Percentiles rank a stretch among this genome's conserved stretches.
Evolutionary conservation across 2,797 vertebrate genomes (phyloP).

Genomic region (Pantherophis vulpinus): DNA sequence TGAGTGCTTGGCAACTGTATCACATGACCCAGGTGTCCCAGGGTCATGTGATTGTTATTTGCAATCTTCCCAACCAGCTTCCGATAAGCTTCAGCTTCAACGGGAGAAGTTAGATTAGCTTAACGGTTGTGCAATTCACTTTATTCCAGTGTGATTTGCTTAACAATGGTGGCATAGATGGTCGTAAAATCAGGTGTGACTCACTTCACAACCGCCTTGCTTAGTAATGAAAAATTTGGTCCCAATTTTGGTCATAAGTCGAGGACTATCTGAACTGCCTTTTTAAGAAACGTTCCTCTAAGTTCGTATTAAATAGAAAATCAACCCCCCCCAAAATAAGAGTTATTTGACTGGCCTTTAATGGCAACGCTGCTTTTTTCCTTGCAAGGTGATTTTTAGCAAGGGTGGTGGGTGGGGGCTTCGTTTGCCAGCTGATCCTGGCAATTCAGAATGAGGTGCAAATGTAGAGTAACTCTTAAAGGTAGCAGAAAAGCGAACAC

Average conservation of each 20-base stretch:
- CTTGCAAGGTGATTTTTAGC: background rate
- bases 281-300: background rate
- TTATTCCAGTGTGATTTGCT: background rate
- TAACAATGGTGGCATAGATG: background rate
- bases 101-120: background rate
- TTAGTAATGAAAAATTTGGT: background rate
- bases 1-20: no score
- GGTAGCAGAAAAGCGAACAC: slow-evolving; percentile 5
- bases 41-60: background rate
- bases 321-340: background rate
- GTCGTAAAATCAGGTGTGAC: background rate
- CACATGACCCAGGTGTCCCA: no score
- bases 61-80: background rate
- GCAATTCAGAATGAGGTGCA: background rate
- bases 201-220: background rate
- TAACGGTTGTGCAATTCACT: background rate
- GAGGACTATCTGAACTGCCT: background rate
- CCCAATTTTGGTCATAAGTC: background rate
- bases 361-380: background rate
- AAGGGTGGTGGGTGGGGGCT: background rate
- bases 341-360: background rate
- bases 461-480: background rate
- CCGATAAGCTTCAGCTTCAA: background rate
- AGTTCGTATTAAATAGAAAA: background rate
- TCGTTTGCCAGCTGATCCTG: background rate